These are phyloP conservation scores for Chionodraco myersi DNA, from an alignment of 2,113 vertebrate genomes.

Conservation along the genomic window DNA sequence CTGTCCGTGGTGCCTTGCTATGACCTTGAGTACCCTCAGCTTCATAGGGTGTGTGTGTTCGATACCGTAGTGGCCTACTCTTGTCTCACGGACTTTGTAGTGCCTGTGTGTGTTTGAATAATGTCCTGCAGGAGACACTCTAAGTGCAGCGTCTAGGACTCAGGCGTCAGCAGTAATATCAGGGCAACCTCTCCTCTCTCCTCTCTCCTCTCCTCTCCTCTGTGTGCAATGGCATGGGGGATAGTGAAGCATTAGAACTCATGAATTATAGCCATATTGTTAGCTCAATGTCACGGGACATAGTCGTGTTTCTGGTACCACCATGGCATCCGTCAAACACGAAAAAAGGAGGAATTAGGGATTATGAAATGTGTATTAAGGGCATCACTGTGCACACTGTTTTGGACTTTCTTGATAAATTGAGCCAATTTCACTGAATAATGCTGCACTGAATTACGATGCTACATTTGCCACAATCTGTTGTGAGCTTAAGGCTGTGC, in stretches of 20 bases:
- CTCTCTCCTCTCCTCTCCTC: conserved; percentile 40
- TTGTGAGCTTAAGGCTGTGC: conserved; percentile 39
- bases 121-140: conserved; percentile 80
- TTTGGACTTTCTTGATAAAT: conserved; percentile 45
- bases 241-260: conserved; percentile 72
- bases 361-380: conserved; percentile 39
- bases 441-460: conserved; percentile 38
- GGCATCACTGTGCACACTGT: conserved; percentile 19
- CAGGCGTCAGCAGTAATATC: conserved; percentile 81
- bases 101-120: conserved; percentile 76
- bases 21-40: conserved; percentile 69
- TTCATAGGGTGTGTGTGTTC: conserved; percentile 48
- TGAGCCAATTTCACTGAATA: conserved; percentile 47
- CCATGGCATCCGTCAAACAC: conserved; percentile 42
- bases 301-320: conserved; percentile 24
- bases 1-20: conserved; percentile 33
- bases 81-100: conserved; percentile 66
- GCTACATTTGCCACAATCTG: conserved; percentile 48
- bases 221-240: conserved; percentile 67
- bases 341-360: conserved; percentile 13
- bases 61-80: conserved; percentile 45
- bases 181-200: conserved; percentile 66
- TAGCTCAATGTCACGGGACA: conserved; percentile 68
- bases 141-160: conserved; percentile 80
- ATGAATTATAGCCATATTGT: conserved; percentile 69